Base-by-base conservation (phyloP, 2,113 vertebrate genomes). In the Xyliphius kryptos region DNA sequence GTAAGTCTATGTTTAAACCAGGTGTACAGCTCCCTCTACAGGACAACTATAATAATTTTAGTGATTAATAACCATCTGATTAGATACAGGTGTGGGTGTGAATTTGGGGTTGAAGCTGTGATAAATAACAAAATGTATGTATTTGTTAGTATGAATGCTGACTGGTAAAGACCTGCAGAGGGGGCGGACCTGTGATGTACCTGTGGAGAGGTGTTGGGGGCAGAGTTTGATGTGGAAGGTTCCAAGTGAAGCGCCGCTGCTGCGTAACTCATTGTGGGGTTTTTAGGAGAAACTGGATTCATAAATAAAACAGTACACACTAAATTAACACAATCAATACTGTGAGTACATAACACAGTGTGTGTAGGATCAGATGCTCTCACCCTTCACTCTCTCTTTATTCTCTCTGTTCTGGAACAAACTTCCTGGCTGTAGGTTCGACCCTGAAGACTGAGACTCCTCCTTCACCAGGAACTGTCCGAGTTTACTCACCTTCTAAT, bases 391-490 rank as follows among this genome's bases (percentile, higher is more conserved):
- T 1, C 82, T 79, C 2, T 82, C 22, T 70, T 91, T 91, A 66
- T 26, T 76, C 9, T 88, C 86, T 0, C 91, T 80, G 65, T 19
- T 90, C 72, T 93, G 91, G 76, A 95, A 95, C 22, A 95, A 85
- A 17, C 89, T 89, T 6, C 92, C 92, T 0, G 92, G 92, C 13
- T 84, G 88, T 48, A 93, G 74, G 47, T 79, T 86, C 52, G 71
- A 63, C 12, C 71, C 74, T 0, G 82, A n/a, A 52, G 0, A 77
- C 74, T 9, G 80, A 2, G 89, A 82, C 41, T 93, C 91, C 0
- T 95, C 92, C 63, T 92, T 95, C 61, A 95, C 80, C 7, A 77
- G 84, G 74, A 94, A 95, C 79, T 92, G 91, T 36, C 92, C 92
- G 15, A 95, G 80, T 74, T 91, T 94, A 43, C 90, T 94, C 69